A percentile compares a stretch with the other conserved stretches of the same genome.
These are phyloP conservation scores for Anniella stebbinsi DNA, from an alignment of 2,797 vertebrate genomes.

Conservation along the genomic window DNA sequence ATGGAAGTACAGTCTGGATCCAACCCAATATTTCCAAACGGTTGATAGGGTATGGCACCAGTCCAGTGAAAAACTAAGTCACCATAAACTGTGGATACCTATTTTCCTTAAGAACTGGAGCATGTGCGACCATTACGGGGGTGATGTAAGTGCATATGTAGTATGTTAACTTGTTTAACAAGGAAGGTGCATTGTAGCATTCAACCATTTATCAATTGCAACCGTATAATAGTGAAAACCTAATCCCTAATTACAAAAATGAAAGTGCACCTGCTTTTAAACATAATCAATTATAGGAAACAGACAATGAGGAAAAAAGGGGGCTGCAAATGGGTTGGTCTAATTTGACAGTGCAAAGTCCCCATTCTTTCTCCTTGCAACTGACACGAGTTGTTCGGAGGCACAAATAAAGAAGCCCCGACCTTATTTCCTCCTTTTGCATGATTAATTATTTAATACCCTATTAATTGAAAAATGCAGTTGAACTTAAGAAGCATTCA, in stretches of 20 bases:
- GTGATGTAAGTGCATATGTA: not conserved
- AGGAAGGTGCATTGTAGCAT: not conserved
- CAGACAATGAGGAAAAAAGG: conserved; percentile 32
- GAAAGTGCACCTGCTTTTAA: conserved; percentile 43
- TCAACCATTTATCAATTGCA: not conserved
- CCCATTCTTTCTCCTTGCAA: conserved; percentile 45
- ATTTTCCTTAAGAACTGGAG: not conserved
- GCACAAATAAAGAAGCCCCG: conserved; percentile 78
- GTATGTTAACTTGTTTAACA: conserved; percentile 33
- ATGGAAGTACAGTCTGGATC: not conserved
- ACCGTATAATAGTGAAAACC: conserved; percentile 6
- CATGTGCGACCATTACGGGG: not conserved
- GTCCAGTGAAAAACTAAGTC: not conserved
- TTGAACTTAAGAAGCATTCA: conserved; percentile 90
- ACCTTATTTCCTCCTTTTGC: conserved; percentile 87
- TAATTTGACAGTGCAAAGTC: conserved; percentile 55
- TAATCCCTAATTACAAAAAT: conserved; percentile 31
- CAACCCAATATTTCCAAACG: not conserved
- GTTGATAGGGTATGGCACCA: not conserved
- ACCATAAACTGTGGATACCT: not conserved
- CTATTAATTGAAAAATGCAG: conserved; percentile 92
- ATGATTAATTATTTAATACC: conserved; percentile 98
- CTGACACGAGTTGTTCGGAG: conserved; percentile 66
- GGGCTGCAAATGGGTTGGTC: conserved; percentile 37
- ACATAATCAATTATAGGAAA: conserved; percentile 41